phyloP scores from a whole-genome alignment of 2,113 vertebrate species.

The Neopipo cinnamomea region DNA sequence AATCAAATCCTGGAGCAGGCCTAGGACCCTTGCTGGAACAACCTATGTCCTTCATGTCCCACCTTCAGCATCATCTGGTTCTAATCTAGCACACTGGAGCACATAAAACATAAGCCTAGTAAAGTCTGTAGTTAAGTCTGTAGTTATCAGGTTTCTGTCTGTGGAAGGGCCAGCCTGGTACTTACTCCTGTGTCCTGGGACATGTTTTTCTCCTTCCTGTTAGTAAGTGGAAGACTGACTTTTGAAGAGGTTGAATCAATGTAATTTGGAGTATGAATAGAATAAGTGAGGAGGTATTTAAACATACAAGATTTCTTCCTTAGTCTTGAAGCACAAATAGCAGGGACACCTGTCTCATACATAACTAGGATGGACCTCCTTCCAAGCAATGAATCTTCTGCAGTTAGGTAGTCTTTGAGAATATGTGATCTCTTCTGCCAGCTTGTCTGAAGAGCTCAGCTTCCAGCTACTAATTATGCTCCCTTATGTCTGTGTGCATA shows the following conservation, averaged over 20 bases:
- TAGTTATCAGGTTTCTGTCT: neutral
- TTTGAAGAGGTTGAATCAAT: neutral
- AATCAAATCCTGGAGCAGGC: neutral
- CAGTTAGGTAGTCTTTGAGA: neutral
- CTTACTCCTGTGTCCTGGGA: neutral
- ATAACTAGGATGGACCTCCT: neutral
- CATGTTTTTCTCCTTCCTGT: neutral
- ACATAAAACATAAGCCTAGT: neutral
- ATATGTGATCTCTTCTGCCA: neutral
- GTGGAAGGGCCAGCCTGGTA: neutral
- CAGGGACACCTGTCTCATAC: neutral
- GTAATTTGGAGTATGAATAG: neutral
- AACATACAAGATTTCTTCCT: neutral
- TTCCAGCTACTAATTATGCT: neutral
- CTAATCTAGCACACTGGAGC: neutral
- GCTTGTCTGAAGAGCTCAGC: neutral
- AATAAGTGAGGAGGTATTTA: neutral
- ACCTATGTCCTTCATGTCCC: neutral
- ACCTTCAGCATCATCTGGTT: neutral
- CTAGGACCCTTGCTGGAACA: neutral
- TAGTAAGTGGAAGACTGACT: neutral
- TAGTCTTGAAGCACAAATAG: neutral
- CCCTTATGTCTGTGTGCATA: neutral
- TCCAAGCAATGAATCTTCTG: neutral
- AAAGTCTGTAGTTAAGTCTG: neutral